phyloP scores from a whole-genome alignment of 2,888 invertebrate genomes.

The Calameuta filiformis region DNA sequence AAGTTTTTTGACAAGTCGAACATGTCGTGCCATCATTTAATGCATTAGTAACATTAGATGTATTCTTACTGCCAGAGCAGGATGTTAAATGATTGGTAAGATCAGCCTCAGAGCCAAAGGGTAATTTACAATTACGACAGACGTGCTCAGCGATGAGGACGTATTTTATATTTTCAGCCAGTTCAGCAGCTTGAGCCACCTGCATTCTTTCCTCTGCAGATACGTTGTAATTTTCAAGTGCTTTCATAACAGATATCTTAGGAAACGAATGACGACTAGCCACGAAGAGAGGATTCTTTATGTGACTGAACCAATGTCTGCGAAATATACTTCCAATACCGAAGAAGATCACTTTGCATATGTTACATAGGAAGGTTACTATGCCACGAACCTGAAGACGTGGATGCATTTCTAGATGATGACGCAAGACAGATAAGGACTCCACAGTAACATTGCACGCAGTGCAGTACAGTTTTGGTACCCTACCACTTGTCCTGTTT shows the following conservation, averaged over 20 bases:
- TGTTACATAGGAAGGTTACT: conserved; percentile 52
- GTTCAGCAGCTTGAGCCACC: not conserved
- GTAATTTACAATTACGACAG: conserved; percentile 46
- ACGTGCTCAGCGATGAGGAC: conserved; percentile 53
- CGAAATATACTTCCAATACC: conserved; percentile 51
- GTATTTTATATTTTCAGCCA: conserved; percentile 28
- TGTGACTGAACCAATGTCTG: conserved; percentile 53
- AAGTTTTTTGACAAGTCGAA: not conserved
- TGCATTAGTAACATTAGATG: not conserved
- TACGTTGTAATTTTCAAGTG: not conserved
- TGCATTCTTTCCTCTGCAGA: not conserved
- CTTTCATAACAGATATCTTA: conserved; percentile 36
- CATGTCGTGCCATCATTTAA: not conserved
- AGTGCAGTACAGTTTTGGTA: conserved; percentile 50
- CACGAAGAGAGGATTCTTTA: conserved; percentile 45
- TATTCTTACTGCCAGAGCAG: not conserved
- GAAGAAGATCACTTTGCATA: conserved; percentile 56
- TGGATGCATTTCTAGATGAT: conserved; percentile 48
- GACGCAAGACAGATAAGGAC: conserved; percentile 43
- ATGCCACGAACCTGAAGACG: conserved; percentile 33
- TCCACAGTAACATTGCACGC: conserved; percentile 41
- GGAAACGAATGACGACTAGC: conserved; percentile 53
- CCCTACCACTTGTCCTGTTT: conserved; percentile 34
- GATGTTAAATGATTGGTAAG: conserved; percentile 27
- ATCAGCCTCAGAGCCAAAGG: conserved; percentile 37